These are phyloP conservation scores for Microtus oregoni DNA, from an alignment of 2,113 vertebrate genomes.

Conservation along the genomic window DNA sequence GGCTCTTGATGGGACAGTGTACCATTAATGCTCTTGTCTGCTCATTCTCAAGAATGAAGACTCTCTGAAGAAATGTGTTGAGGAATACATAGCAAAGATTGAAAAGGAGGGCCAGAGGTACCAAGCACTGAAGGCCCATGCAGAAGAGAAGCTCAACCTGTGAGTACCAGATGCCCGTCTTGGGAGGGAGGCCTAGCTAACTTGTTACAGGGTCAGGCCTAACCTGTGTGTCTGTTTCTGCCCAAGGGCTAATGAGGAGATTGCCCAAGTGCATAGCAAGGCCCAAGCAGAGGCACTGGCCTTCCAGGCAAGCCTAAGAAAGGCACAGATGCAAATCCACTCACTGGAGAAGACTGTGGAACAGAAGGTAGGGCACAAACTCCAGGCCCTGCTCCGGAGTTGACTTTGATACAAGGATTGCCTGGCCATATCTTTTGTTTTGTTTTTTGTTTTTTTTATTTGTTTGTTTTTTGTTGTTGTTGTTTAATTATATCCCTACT, in stretches of 20 bases:
- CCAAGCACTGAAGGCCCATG: conserved; percentile 93
- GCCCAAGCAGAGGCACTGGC: conserved; percentile 88
- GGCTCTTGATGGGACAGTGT: neutral
- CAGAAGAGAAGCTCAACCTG: conserved; percentile 92
- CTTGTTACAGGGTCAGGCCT: neutral
- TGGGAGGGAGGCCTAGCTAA: neutral
- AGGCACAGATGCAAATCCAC: conserved; percentile 93
- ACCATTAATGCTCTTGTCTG: rapidly evolving
- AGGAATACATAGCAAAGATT: conserved; percentile 90
- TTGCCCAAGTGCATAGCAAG: conserved; percentile 91
- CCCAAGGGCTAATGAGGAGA: conserved; percentile 92
- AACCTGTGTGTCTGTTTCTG: neutral
- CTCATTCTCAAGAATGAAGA: conserved; percentile 91
- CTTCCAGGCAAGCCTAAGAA: conserved; percentile 90
- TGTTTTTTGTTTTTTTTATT: neutral
- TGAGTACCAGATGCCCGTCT: neutral
- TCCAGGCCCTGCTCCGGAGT: neutral
- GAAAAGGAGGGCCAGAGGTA: conserved; percentile 94
- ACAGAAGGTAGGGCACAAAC: conserved; percentile 89
- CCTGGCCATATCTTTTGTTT: neutral
- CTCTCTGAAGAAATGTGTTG: conserved; percentile 92
- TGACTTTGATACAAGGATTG: neutral
- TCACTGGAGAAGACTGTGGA: conserved; percentile 93
- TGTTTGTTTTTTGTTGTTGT: too few relatives aligned
- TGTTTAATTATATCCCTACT: neutral